Evolutionary conservation across 2,888 invertebrate genomes (phyloP), one percentile per base, ranked within the genome.

Genomic region (Plagodis pulveraria): DNA sequence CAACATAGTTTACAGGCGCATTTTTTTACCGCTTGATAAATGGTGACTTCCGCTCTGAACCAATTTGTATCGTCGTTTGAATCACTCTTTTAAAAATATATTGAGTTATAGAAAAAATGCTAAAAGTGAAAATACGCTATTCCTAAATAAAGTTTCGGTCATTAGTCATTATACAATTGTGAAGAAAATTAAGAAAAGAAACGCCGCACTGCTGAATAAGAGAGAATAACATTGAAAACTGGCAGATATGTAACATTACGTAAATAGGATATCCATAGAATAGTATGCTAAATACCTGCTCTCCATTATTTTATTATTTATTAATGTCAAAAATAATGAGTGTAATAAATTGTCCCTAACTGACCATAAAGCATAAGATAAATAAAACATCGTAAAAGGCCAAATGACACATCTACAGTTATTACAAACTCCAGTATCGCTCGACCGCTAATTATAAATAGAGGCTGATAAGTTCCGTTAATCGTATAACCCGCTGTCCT

Each of bases 401-500:
- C 50, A 50, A 59, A 59, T 51, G 50, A 44, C 59, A 55, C 47
- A 55, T 58, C 55, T 60, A 63, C 62, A 58, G 58, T 60, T 62
- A 54, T 76, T 78, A 79, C 69, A 58, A 66, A 69, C 76, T 73
- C 77, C 74, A 74, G 77, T 82, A 80, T 83, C 78, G 76, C 72
- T 78, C 76, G 78, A 72, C 79, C 80, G 54, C 61, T 67, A 86
- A 86, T 87, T 89, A 89, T 88, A 86, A 86, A 86, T 84, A 89
- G 81, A 75, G 71, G 74, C 77, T 81, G 83, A 87, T 86, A 86
- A 80, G 81, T 86, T 77, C 88, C 81, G 86, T 88, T 88, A 86
- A 75, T 69, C 73, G 63, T 61, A 64, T 35, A 62, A 50, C 44
- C 22, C 40, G 44, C 70, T 52, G 56, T 80, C 78, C 70, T 72